A percentile compares a stretch with the other conserved stretches of the same genome.
Evolutionary conservation across 2,113 vertebrate species (phyloP).

Genomic region (Aldabrachelys gigantea): DNA sequence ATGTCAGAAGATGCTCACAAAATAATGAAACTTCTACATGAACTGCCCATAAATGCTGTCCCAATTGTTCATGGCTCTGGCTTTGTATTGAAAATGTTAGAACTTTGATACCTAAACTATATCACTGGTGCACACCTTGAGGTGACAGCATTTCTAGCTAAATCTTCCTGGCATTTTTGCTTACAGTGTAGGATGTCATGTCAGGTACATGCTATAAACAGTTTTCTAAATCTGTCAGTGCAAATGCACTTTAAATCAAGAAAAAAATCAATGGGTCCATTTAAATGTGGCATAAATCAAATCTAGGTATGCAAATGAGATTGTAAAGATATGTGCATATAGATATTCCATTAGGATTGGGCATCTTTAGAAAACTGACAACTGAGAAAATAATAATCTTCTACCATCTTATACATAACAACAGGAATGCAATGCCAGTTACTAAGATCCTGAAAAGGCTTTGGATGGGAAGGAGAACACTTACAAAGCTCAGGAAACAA

Average conservation of each 20-base stretch:
- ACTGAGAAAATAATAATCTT: not conserved
- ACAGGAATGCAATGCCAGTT: not conserved
- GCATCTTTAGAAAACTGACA: not conserved
- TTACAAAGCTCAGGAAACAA: not conserved
- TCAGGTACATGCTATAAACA: not conserved
- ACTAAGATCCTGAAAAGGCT: not conserved
- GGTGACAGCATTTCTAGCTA: not conserved
- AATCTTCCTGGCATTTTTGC: not conserved
- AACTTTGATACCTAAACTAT: not conserved
- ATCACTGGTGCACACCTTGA: not conserved
- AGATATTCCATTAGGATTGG: not conserved
- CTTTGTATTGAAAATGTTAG: not conserved
- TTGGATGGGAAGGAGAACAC: not conserved
- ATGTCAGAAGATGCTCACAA: not conserved
- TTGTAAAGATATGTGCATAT: not conserved
- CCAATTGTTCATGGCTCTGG: not conserved
- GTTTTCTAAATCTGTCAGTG: not conserved
- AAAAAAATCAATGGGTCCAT: not conserved
- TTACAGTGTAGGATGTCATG: not conserved
- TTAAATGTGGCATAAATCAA: constrained; percentile 27
- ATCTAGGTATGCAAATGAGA: constrained; percentile 12
- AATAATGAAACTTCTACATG: not conserved
- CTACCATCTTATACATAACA: not conserved
- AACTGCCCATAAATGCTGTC: not conserved
- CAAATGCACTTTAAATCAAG: not conserved